Evolutionary conservation across 2,888 invertebrate genomes (phyloP).

Genomic region (Pollenia labialis): DNA sequence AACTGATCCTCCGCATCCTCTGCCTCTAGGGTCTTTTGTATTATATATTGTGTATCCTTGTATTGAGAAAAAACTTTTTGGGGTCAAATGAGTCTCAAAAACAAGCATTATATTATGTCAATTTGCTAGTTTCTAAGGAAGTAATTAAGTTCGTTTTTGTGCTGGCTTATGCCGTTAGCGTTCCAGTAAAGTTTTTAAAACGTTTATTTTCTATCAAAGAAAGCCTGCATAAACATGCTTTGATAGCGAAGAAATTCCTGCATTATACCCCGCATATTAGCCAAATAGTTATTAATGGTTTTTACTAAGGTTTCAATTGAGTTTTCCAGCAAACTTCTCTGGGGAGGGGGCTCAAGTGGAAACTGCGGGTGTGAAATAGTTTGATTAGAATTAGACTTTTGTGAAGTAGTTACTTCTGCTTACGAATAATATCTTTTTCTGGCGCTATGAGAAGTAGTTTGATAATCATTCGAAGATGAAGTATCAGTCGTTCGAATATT

Average conservation of each 20-base stretch:
- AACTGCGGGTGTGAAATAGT: not conserved
- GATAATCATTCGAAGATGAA: too few relatives aligned
- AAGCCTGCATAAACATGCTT: not conserved
- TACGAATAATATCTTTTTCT: too few relatives aligned
- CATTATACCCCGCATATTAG: not conserved
- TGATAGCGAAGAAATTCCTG: not conserved
- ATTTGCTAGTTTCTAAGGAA: not conserved
- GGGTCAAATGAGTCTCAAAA: constrained; percentile 12
- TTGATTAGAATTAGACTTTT: too few relatives aligned
- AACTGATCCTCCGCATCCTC: too few relatives aligned
- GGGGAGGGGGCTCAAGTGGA: not conserved
- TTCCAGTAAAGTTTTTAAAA: constrained; percentile 24
- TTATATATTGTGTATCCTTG: too few relatives aligned
- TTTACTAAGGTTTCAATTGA: not conserved
- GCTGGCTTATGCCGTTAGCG: constrained; percentile 32
- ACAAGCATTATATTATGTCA: constrained; percentile 4
- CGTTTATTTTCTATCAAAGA: not conserved
- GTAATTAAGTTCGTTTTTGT: not conserved
- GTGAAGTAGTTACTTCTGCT: too few relatives aligned
- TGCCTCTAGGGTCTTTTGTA: too few relatives aligned
- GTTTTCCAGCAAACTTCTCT: too few relatives aligned
- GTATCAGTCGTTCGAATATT: too few relatives aligned
- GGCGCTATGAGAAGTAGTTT: too few relatives aligned
- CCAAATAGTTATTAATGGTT: not conserved
- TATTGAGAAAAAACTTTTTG: not conserved